Evolutionary conservation across 35 echinoderm and acorn worm genomes (phyloP).

Genomic region (Eucidaris tribuloides): DNA sequence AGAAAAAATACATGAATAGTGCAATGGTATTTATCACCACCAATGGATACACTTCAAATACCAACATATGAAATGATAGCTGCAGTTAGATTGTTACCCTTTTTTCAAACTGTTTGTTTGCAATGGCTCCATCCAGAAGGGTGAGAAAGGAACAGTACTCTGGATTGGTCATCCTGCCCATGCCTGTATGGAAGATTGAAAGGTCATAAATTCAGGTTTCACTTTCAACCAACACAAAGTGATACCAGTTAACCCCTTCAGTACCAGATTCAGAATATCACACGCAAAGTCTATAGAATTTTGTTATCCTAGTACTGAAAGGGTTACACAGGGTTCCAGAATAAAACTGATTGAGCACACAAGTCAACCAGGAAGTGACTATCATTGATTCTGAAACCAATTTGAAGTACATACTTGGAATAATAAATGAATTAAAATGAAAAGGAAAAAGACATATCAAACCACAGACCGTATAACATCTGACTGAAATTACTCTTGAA

Average conservation of each 20-base stretch:
- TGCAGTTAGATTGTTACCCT: conserved; percentile 3
- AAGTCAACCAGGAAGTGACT: too few species aligned
- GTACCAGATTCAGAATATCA: too few species aligned
- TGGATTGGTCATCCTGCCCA: conserved; percentile 42
- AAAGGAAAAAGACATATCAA: too few species aligned
- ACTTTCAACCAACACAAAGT: not conserved
- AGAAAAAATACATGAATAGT: not conserved
- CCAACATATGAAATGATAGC: not conserved
- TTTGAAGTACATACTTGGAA: too few species aligned
- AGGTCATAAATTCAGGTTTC: not conserved
- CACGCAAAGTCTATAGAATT: not conserved
- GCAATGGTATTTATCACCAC: not conserved
- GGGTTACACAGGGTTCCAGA: too few species aligned
- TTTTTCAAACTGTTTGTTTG: not conserved
- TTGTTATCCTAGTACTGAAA: not conserved
- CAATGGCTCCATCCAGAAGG: conserved; percentile 34
- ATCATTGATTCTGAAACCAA: too few species aligned
- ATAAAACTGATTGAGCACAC: too few species aligned
- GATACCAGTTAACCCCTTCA: not conserved
- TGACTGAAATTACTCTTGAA: too few species aligned
- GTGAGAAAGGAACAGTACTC: conserved; percentile 38
- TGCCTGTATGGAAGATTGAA: conserved; percentile 10
- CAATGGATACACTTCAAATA: not conserved
- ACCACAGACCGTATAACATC: too few species aligned
- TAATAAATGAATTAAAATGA: too few species aligned